A percentile compares a stretch with the other conserved stretches of the same genome.
phyloP scores from a whole-genome alignment of 1,140 invertebrate genomes.

The Himalopsyche phryganea region DNA sequence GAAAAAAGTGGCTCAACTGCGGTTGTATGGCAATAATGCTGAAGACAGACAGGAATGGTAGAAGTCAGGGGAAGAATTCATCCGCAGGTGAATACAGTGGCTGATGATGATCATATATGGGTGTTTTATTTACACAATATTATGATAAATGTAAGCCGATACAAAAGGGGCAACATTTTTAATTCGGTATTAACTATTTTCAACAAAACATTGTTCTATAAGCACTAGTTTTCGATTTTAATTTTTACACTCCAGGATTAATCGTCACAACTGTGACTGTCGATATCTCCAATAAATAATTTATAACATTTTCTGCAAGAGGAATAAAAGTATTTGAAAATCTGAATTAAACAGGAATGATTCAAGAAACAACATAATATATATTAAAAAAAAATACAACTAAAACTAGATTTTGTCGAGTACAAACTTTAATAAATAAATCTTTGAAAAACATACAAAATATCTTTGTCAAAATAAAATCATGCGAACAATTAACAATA shows the following conservation, averaged over 20 bases:
- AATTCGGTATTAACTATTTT: not conserved
- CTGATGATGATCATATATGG: not conserved
- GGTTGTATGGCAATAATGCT: too few relatives aligned
- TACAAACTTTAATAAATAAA: constrained; percentile 1
- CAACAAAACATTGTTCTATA: not conserved
- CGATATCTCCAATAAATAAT: not conserved
- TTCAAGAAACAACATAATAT: constrained; percentile 1
- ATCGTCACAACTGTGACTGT: too few relatives aligned
- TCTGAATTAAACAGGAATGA: not conserved
- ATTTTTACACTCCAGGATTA: too few relatives aligned
- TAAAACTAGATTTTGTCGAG: not conserved
- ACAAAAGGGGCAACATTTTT: not conserved
- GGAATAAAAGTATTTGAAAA: not conserved
- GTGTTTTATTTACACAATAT: not conserved
- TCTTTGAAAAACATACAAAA: not conserved
- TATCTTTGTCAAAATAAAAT: not conserved
- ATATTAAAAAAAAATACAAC: constrained; percentile 2
- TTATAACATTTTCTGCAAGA: not conserved
- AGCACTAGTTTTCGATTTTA: too few relatives aligned
- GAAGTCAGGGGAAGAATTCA: too few relatives aligned
- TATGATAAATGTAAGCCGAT: not conserved
- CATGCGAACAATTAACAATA: too few relatives aligned
- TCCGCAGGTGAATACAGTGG: not conserved
- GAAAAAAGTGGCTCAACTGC: too few relatives aligned
- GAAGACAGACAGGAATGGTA: too few relatives aligned